These are phyloP conservation scores for Botrylloides violaceus DNA, from an alignment of 23 tunicate species.

Conservation along the genomic window DNA sequence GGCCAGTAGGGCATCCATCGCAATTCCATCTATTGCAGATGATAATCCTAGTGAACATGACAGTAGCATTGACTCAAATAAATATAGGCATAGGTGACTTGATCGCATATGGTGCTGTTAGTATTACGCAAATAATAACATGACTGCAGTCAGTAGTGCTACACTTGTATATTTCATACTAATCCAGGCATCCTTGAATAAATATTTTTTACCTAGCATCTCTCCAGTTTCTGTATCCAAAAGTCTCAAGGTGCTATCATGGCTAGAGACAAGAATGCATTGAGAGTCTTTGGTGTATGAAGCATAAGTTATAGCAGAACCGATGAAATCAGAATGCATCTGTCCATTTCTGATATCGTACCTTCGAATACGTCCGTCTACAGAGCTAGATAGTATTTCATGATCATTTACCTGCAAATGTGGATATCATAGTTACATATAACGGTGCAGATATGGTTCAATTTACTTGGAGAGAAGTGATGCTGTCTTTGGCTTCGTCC, in stretches of 20 bases:
- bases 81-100: too few species aligned
- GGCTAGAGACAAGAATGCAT: slow-evolving; percentile 63
- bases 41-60: too few species aligned
- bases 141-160: too few species aligned
- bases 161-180: too few species aligned
- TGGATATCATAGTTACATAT: not conserved
- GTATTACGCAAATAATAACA: too few species aligned
- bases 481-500: slow-evolving; percentile 94
- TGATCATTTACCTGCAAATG: slow-evolving; percentile 66
- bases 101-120: too few species aligned
- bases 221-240: slow-evolving; percentile 76
- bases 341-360: slow-evolving; percentile 74
- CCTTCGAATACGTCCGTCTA: slow-evolving; percentile 74
- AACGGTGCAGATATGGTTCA: not conserved
- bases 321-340: slow-evolving; percentile 76
- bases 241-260: slow-evolving; percentile 64
- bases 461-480: slow-evolving; percentile 61
- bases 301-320: slow-evolving; percentile 69
- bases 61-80: too few species aligned
- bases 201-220: slow-evolving; percentile 74
- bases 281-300: slow-evolving; percentile 80
- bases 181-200: too few species aligned
- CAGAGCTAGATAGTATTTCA: slow-evolving; percentile 58
- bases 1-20: too few species aligned
- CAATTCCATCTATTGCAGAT: too few species aligned